Evolutionary conservation across 2,113 vertebrate species (phyloP), one percentile per base, ranked within the genome.

Genomic region (Marmota flaviventris): DNA sequence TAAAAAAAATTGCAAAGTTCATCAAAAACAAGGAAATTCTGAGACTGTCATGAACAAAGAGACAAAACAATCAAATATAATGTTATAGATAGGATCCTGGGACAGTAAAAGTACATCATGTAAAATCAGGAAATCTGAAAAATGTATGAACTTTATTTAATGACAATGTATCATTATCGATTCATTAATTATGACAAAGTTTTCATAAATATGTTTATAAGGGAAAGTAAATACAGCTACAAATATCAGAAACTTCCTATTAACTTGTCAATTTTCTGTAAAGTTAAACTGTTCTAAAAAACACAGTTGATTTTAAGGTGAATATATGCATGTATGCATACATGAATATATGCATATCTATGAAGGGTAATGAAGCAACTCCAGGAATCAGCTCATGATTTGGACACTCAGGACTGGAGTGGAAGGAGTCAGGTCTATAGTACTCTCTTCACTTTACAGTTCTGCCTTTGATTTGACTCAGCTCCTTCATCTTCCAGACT

Each of bases 261-360:
- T 78, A n/a, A n/a, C 63, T 77, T 78, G 2, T 18, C 51, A 17
- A 67, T 65, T 56, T 77, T 96, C 45, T 73, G 22, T 67, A 83
- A 85, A 89, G 82, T 69, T 76, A 32, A 96, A 93, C 13, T 69
- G 14, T 63, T 90, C 37, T 84, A 9, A 84, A 91, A 53, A 92
- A 84, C 24, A 75, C 29, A 53, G 29, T 24, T 77, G 14, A 77
- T 78, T 93, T 78, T 93, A 51, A 77, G 72, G 24, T 69, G 61
- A 65, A 32, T 78, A 27, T 58, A 58, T 58, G 56, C 56, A 58
- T 48, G 5, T 75, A 2, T 34, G 9, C 22, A 11, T 78, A 5
- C 18, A 14, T 61, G 14, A 51, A 20, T 56, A 56, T 14, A 24
- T 27, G 29, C 5, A 11, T 27, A 6, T 53, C 45, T 45, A 14